phyloP scores from a whole-genome alignment of 2,113 vertebrate species.

The Verasper variegatus region DNA sequence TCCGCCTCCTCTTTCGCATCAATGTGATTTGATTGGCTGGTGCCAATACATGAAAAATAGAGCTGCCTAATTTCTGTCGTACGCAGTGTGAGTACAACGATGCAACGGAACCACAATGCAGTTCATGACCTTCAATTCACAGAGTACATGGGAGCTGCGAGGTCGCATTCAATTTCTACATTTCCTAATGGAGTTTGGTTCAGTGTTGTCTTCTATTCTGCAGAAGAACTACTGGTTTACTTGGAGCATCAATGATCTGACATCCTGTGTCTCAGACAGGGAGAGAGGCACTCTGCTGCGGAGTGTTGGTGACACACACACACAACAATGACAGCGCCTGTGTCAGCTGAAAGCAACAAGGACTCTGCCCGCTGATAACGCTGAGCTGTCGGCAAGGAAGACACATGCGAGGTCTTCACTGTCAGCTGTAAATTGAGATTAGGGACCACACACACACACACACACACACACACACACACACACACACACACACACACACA shows the following conservation, averaged over 20 bases:
- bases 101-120: too few relatives aligned
- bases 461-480: constrained; percentile 22
- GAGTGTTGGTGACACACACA: background rate
- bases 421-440: background rate
- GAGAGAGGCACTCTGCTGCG: background rate
- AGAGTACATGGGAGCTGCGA: too few relatives aligned
- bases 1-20: too few relatives aligned
- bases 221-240: background rate
- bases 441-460: constrained; percentile 1
- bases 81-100: too few relatives aligned
- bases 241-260: background rate
- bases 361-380: background rate
- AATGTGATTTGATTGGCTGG: too few relatives aligned
- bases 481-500: constrained; percentile 29
- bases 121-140: too few relatives aligned
- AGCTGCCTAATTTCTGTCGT: too few relatives aligned
- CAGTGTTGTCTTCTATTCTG: background rate
- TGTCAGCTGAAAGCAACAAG: background rate
- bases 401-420: background rate
- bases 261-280: background rate
- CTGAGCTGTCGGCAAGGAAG: background rate
- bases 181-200: background rate
- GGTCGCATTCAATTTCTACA: too few relatives aligned
- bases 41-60: too few relatives aligned
- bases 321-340: background rate